phyloP scores from a whole-genome alignment of 2,797 vertebrate species.

The Peromyscus nudipes region DNA sequence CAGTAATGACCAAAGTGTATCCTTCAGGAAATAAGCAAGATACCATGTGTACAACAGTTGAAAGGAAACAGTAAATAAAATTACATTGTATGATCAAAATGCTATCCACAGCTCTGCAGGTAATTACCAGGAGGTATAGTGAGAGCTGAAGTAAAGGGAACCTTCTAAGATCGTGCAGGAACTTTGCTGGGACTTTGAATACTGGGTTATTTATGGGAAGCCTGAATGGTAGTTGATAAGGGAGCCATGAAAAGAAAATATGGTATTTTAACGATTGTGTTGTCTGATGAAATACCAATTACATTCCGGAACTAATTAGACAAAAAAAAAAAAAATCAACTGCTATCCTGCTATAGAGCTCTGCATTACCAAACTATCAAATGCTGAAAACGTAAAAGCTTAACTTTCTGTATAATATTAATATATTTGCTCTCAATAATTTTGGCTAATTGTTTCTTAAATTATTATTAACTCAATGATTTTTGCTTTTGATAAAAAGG shows the following conservation, averaged over 20 bases:
- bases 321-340: neutral
- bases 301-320: neutral
- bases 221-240: neutral
- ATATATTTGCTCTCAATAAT: neutral
- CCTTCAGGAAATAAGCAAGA: neutral
- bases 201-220: neutral
- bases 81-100: neutral
- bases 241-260: neutral
- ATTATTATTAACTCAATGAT: neutral
- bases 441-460: neutral
- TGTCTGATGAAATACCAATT: neutral
- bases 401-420: conserved; percentile 51
- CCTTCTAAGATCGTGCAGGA: neutral
- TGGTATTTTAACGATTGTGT: neutral
- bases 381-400: conserved; percentile 2
- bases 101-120: neutral
- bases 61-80: conserved; percentile 46
- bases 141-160: neutral
- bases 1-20: conserved; percentile 12
- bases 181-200: neutral
- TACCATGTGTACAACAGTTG: neutral
- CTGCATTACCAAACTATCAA: neutral
- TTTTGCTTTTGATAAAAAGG: neutral
- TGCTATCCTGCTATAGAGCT: neutral
- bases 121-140: neutral